These are phyloP conservation scores for Phalacrocorax carbo DNA, from an alignment of 2,113 vertebrate species.

Conservation along the genomic window DNA sequence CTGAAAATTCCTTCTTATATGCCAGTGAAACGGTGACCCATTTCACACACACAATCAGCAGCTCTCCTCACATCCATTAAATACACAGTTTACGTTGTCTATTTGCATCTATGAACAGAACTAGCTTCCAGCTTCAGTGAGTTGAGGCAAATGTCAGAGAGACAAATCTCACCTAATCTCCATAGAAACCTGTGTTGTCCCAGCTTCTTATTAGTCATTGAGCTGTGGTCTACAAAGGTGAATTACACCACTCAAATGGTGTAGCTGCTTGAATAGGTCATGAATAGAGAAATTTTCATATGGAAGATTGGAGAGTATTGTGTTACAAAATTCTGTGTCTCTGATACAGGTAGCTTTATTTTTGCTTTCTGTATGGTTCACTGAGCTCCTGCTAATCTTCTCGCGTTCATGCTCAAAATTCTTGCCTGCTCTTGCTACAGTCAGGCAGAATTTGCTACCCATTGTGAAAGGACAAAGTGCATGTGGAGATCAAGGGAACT, in stretches of 20 bases:
- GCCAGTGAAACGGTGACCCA: rapidly evolving
- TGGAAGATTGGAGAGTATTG: background rate
- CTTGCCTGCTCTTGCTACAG: background rate
- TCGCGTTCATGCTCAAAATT: background rate
- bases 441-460: background rate
- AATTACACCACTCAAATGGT: background rate
- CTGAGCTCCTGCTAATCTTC: background rate
- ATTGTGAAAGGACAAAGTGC: background rate
- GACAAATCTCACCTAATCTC: background rate
- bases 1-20: background rate
- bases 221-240: background rate
- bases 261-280: background rate
- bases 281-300: background rate
- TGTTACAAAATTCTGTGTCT: background rate
- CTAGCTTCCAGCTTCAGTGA: background rate
- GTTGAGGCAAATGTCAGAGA: background rate
- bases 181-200: background rate
- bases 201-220: background rate
- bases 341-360: background rate
- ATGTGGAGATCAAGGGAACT: background rate
- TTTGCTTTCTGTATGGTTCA: background rate
- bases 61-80: background rate
- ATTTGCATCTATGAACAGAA: background rate
- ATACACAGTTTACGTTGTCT: background rate
- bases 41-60: background rate